Evolutionary conservation across 2,113 vertebrate species (phyloP), one percentile per base, ranked within the genome.

Genomic region (Campylorhamphus procurvoides): DNA sequence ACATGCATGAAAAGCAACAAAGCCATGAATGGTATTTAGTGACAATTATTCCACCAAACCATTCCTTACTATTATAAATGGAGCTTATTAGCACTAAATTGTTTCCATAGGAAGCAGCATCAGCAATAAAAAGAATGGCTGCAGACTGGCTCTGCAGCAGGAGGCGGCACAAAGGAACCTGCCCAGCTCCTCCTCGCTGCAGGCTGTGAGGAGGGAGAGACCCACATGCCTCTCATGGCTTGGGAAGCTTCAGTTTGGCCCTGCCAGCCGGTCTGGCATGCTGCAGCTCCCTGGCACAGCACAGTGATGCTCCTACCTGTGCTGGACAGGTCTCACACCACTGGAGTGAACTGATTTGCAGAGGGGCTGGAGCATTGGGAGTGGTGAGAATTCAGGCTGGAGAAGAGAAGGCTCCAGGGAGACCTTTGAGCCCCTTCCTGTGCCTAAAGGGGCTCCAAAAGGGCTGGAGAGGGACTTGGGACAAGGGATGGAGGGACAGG

Each of bases 21-120:
- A 98, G 97, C 95, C 95, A 60, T 98, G 98, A 98, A 98, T 98
- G 97, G 93, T 77, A 97, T 98, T 98, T 98, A 98, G 97, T 97
- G 97, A 98, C 97, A 98, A 98, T 98, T 98, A 98, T 98, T 97
- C 97, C 97, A 97, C 97, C 91, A 44, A 97, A 97, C 97, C 97
- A 96, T 98, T 97, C 97, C 98, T 98, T 97, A 97, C 97, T 92
- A 97, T 98, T 98, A 98, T 98, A 98, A 97, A 97, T 95, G 97
- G 98, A 98, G 97, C 98, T 98, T 98, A 98, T 98, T 98, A 98
- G 96, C 97, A 96, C 91, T 55, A 98, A 98, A 98, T 98, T 98
- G 98, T 98, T 98, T 97, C 94, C 93, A 97, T 98, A 98, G 98
- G 98, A 98, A 98, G 98, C 97, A 87, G 95, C 97, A 97, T 98